Evolutionary conservation across 2,113 vertebrate genomes (phyloP).

Genomic region (Bambusicola thoracicus): DNA sequence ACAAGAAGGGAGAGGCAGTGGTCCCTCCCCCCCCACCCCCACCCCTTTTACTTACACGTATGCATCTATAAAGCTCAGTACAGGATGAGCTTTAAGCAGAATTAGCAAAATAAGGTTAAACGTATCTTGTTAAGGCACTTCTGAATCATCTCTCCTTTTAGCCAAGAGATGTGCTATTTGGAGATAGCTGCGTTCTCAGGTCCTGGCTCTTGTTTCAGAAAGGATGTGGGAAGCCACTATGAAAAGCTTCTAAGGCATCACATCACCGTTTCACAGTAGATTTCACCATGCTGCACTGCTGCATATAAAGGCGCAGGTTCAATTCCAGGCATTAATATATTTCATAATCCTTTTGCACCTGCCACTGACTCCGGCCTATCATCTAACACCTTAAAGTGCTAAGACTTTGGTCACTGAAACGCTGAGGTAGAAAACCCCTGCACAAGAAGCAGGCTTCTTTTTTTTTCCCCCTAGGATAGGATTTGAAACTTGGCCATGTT

Average conservation of each 20-base stretch:
- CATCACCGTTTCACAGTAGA: slow-evolving; percentile 31
- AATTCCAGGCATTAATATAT: neutral
- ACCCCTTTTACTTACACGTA: neutral
- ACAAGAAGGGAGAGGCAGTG: slow-evolving; percentile 14
- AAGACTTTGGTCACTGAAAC: slow-evolving; percentile 40
- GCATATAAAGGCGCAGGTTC: neutral
- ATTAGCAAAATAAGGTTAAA: neutral
- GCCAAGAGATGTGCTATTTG: neutral
- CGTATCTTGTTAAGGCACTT: neutral
- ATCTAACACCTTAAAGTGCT: slow-evolving; percentile 34
- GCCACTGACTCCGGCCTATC: slow-evolving; percentile 13
- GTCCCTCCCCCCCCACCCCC: neutral
- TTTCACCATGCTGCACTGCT: neutral
- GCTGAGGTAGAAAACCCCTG: slow-evolving; percentile 65
- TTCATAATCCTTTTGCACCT: slow-evolving; percentile 13
- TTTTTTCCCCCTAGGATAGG: neutral
- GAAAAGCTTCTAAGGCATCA: neutral
- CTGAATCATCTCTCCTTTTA: neutral
- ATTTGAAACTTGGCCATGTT: neutral
- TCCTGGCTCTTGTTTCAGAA: neutral
- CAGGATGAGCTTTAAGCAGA: neutral
- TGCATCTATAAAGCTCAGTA: neutral
- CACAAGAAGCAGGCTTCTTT: neutral
- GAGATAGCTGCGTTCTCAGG: neutral
- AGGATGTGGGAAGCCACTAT: neutral